These are phyloP conservation scores for Andrena cerasifolii DNA, from an alignment of 1,140 invertebrate species.

Conservation along the genomic window DNA sequence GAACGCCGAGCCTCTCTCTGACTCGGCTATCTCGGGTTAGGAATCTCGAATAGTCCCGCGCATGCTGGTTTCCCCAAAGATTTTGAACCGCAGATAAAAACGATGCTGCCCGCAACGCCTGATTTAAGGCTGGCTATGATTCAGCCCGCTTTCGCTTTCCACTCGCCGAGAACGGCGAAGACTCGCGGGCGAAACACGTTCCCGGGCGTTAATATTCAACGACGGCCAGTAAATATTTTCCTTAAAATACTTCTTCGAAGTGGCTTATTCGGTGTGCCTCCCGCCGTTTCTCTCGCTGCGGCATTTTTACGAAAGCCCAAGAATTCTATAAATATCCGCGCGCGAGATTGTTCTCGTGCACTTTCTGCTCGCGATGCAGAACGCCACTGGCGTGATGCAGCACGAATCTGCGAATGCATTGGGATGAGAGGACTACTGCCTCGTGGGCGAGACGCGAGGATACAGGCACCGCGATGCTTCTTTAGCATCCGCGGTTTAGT, in stretches of 20 bases:
- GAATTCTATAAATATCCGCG: background rate
- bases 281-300: background rate
- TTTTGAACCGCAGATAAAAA: background rate
- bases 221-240: background rate
- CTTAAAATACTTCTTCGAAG: too few species aligned
- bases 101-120: background rate
- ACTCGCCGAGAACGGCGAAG: background rate
- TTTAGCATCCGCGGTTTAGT: too few species aligned
- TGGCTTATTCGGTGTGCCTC: background rate
- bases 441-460: too few species aligned
- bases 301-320: too few species aligned
- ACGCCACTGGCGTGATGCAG: too few species aligned
- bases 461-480: too few species aligned
- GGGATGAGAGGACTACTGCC: too few species aligned
- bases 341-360: background rate
- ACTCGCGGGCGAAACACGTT: background rate
- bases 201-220: conserved; percentile 4
- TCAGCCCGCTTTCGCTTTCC: conserved; percentile 40
- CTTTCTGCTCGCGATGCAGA: background rate
- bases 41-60: background rate
- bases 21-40: background rate
- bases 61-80: background rate
- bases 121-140: conserved; percentile 2
- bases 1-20: background rate
- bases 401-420: too few species aligned